Percentiles rank a stretch among this genome's conserved stretches.
phyloP scores from a whole-genome alignment of 1,140 invertebrate genomes.

The Ectropis grisescens region DNA sequence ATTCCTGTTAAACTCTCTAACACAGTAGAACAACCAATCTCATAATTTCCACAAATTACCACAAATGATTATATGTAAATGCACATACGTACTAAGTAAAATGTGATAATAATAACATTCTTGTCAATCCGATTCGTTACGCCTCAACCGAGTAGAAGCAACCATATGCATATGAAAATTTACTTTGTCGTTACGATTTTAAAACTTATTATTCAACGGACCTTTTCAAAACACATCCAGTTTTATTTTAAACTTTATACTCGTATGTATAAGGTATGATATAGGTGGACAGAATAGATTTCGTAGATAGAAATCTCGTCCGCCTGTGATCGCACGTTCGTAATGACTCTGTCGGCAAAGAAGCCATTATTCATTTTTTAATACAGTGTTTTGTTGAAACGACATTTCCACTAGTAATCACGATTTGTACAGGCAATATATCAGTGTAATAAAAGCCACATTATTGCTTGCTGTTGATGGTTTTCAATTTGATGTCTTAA shows the following conservation, averaged over 20 bases:
- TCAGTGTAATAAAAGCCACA: constrained; percentile 55
- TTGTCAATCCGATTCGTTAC: constrained; percentile 63
- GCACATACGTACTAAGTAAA: constrained; percentile 51
- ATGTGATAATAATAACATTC: constrained; percentile 68
- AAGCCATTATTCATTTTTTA: constrained; percentile 70
- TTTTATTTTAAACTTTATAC: constrained; percentile 4
- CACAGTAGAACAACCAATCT: neutral
- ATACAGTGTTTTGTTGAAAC: constrained; percentile 66
- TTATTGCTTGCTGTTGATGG: constrained; percentile 51
- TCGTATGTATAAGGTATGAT: constrained; percentile 1
- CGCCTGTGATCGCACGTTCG: constrained; percentile 44
- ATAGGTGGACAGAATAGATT: constrained; percentile 4
- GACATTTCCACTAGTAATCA: constrained; percentile 68
- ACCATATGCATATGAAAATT: constrained; percentile 16
- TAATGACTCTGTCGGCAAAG: constrained; percentile 63
- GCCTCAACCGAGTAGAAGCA: constrained; percentile 49
- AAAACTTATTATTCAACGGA: constrained; percentile 13
- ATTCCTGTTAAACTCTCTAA: too few relatives aligned
- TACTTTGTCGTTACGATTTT: constrained; percentile 14
- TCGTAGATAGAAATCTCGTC: constrained; percentile 51
- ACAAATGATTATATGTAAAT: constrained; percentile 53
- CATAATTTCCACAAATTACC: constrained; percentile 24
- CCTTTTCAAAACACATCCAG: neutral
- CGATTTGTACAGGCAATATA: constrained; percentile 58
- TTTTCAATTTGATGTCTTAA: constrained; percentile 65